Conservation (phyloP, 2,888 invertebrate species). For the Eurytoma californica region DNA sequence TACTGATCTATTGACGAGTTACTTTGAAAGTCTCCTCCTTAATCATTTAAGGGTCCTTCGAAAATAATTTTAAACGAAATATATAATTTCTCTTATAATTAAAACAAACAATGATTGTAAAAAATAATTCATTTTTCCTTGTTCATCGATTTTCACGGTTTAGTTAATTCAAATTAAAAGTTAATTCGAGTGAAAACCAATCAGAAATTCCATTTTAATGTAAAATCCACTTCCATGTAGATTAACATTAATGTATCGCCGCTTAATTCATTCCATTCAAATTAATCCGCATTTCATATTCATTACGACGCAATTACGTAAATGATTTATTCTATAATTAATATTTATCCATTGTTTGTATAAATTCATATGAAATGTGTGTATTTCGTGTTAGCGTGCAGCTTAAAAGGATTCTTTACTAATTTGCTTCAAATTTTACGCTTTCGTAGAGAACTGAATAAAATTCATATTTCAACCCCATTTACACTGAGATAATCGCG, state of each 20-base stretch:
- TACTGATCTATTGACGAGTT: too few relatives aligned
- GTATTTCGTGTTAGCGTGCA: neutral
- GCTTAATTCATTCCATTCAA: conserved; percentile 33
- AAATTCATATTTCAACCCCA: conserved; percentile 1
- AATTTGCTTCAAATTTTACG: conserved; percentile 1
- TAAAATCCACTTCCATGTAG: conserved; percentile 11
- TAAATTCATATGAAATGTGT: conserved; percentile 13
- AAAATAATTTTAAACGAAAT: too few relatives aligned
- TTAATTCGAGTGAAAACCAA: conserved; percentile 30
- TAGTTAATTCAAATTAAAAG: conserved; percentile 39
- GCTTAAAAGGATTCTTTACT: neutral
- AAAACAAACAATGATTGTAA: neutral
- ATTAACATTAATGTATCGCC: conserved; percentile 37
- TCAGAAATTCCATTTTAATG: conserved; percentile 43
- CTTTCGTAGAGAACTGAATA: too few relatives aligned
- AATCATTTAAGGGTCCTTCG: too few relatives aligned
- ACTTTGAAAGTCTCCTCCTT: too few relatives aligned
- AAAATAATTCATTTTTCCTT: conserved; percentile 9
- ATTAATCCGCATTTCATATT: conserved; percentile 43
- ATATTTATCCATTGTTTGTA: conserved; percentile 30
- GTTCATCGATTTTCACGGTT: conserved; percentile 25
- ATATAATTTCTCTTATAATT: neutral
- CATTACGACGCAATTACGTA: conserved; percentile 47
- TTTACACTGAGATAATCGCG: neutral
- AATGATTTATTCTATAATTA: conserved; percentile 36